Base-by-base conservation (phyloP, 2,797 vertebrate species). In the Pseudochaenichthys georgianus region DNA sequence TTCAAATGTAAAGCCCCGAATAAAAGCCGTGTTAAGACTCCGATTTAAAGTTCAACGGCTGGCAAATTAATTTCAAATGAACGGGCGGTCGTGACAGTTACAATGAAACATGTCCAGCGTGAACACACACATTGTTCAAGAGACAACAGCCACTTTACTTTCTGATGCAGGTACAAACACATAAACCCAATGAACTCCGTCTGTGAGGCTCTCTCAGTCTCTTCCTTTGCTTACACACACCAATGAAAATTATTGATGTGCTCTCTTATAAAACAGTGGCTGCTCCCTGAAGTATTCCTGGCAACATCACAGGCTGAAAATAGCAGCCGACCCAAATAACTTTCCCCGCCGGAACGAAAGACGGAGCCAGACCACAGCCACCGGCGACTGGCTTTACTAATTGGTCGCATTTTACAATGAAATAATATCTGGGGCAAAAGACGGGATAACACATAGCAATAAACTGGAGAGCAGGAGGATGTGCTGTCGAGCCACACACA, bases 281-380 rank as follows among this genome's bases (percentile, higher is more conserved):
- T 89, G 87, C 68, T 95, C 94, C 94, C 94, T 81, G 47, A 93
- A 92, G 94, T 94, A 94, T 94, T 94, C 92, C 92, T 93, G 93
- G 94, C 92, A 95, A 95, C 93, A 95, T 94, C 91, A 85, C 90
- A 38, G 81, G 90, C 93, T 86, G 85, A 91, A 95, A 95, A 95
- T 95, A 95, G 92, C 94, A 91, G 78, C 84, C 93, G 94, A 95
- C 94, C 94, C 94, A 95, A 94, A 95, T 95, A 94, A 88, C 87
- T 93, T 85, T 86, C 91, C 92, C 92, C 87, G 81, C 79, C 63
- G 92, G 93, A 94, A 88, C 79, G 28, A 58, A 38, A 87, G 84
- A 83, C 75, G 83, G 79, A 92, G 87, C 92, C 93, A 92, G 92
- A 92, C 93, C 91, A 88, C 86, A 88, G 88, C 91, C 91, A 92